phyloP scores from a whole-genome alignment of 2,888 invertebrate genomes.

The Rhynchonema sp. region DNA sequence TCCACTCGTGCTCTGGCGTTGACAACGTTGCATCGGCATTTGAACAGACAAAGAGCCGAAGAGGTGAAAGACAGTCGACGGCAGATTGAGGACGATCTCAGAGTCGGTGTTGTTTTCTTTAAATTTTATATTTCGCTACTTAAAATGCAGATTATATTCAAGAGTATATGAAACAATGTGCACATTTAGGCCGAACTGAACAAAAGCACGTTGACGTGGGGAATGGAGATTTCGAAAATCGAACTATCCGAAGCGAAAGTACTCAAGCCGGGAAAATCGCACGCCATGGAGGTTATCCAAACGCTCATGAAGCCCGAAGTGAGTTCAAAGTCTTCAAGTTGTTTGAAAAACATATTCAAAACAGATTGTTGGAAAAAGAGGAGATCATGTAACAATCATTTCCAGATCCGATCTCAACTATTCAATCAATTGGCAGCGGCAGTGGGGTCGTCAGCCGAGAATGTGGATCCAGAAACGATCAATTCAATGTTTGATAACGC shows the following conservation, averaged over 20 bases:
- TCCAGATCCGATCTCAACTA: neutral
- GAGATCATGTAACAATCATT: too few relatives aligned
- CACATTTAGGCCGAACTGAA: conserved; percentile 29
- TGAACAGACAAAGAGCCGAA: conserved; percentile 24
- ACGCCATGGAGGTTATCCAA: neutral
- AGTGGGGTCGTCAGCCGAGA: neutral
- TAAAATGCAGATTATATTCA: neutral
- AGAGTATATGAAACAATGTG: neutral
- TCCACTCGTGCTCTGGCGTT: conserved; percentile 30
- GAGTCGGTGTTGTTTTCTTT: conserved; percentile 14
- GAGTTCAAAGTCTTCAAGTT: too few relatives aligned
- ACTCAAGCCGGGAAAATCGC: neutral
- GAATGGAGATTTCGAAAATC: conserved; percentile 28
- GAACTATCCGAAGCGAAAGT: conserved; percentile 27
- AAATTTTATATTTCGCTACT: too few relatives aligned
- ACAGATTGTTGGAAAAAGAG: too few relatives aligned
- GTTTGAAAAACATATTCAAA: too few relatives aligned
- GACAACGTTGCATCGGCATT: conserved; percentile 28
- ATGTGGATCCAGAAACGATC: neutral
- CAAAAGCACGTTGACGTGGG: conserved; percentile 26
- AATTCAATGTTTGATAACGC: neutral
- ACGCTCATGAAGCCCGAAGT: conserved; percentile 13
- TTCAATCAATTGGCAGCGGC: neutral
- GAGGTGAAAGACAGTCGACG: conserved; percentile 20
- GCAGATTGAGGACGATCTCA: conserved; percentile 14